Percentiles rank a stretch among this genome's conserved stretches.
Evolutionary conservation across 2,113 vertebrate species (phyloP).

Genomic region (Poecile atricapillus): DNA sequence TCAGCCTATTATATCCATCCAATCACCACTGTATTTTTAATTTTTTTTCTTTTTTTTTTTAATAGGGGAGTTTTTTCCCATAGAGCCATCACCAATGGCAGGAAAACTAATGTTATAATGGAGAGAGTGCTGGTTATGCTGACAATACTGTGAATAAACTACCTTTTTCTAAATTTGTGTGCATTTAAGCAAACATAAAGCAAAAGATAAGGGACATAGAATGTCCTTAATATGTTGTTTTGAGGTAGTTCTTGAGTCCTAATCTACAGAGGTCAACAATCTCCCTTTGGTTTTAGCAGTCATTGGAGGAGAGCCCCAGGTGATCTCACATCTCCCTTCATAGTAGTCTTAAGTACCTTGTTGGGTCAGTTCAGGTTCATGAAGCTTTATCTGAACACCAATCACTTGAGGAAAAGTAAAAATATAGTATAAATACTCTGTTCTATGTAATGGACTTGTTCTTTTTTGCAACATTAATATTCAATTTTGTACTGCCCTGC

Average conservation of each 20-base stretch:
- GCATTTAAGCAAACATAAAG: not conserved
- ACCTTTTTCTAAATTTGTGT: not conserved
- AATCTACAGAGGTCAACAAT: not conserved
- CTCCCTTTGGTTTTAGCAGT: not conserved
- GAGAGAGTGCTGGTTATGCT: not conserved
- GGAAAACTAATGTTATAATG: not conserved
- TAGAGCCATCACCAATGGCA: not conserved
- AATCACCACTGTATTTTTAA: not conserved
- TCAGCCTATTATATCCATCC: not conserved
- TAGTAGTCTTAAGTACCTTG: not conserved
- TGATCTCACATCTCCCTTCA: not conserved
- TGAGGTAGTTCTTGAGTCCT: not conserved
- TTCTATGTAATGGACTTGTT: not conserved
- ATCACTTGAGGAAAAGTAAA: not conserved
- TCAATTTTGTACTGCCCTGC: not conserved
- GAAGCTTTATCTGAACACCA: not conserved
- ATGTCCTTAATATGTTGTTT: not conserved
- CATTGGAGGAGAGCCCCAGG: not conserved
- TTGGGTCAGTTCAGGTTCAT: not conserved
- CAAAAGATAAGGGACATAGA: not conserved
- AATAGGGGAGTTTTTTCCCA: not conserved
- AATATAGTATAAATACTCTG: not conserved
- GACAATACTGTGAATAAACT: not conserved
- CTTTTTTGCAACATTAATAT: not conserved
- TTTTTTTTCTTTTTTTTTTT: not conserved